Evolutionary conservation across 2,797 vertebrate genomes (phyloP).

Genomic region (Oceanodroma leucorhoa): DNA sequence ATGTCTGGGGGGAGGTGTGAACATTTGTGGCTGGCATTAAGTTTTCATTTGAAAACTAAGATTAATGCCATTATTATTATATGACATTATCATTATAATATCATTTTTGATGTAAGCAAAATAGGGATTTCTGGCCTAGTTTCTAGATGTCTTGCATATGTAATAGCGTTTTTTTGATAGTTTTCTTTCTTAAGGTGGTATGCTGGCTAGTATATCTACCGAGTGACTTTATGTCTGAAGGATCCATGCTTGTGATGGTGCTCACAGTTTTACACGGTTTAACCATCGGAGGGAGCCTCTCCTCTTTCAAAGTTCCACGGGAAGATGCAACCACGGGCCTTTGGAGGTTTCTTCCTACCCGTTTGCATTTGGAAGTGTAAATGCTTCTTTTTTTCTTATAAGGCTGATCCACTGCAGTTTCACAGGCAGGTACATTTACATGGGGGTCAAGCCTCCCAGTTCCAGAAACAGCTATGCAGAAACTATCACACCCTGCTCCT

Average conservation of each 20-base stretch:
- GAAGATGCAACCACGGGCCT: neutral
- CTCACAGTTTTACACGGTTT: neutral
- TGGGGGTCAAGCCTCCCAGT: neutral
- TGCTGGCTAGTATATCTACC: neutral
- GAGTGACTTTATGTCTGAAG: neutral
- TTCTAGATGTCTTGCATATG: slow-evolving; percentile 8
- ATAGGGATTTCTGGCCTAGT: neutral
- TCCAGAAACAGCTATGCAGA: neutral
- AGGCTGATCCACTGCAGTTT: neutral
- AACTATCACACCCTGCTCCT: neutral
- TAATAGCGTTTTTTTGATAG: fast-evolving
- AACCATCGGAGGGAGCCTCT: slow-evolving; percentile 56
- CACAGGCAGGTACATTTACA: neutral
- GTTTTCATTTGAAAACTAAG: neutral
- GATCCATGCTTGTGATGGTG: neutral
- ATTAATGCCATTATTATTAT: neutral
- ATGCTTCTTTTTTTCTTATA: fast-evolving
- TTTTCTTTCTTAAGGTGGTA: neutral
- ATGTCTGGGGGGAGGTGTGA: neutral
- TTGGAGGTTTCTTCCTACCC: neutral
- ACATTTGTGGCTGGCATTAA: neutral
- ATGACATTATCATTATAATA: neutral
- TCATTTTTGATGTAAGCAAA: slow-evolving; percentile 14
- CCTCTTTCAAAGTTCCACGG: neutral
- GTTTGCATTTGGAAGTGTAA: neutral